These are phyloP conservation scores for Holothuria scabra DNA, from an alignment of 53 echinoderm and acorn worm species.

Conservation along the genomic window DNA sequence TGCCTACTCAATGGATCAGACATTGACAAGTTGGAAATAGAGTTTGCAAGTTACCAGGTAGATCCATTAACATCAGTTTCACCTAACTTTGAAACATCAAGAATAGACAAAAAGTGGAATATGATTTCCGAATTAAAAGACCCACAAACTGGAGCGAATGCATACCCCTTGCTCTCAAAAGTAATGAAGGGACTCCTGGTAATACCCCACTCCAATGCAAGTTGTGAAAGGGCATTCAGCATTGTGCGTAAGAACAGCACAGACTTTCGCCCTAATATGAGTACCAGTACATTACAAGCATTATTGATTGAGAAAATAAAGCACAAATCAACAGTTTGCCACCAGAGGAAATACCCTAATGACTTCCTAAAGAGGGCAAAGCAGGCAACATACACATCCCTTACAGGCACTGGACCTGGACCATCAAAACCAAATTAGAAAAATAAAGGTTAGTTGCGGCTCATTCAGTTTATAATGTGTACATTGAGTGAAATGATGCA, in stretches of 20 bases:
- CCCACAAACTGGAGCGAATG: constrained; percentile 33
- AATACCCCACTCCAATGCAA: constrained; percentile 50
- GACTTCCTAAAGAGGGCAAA: too few relatives aligned
- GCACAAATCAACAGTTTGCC: too few relatives aligned
- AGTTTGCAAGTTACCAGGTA: constrained; percentile 54
- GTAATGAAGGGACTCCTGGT: constrained; percentile 55
- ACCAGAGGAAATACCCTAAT: too few relatives aligned
- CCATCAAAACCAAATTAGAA: too few relatives aligned
- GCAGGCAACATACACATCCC: too few relatives aligned
- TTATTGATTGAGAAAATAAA: constrained; percentile 28
- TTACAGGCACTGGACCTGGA: background rate
- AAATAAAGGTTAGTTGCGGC: too few relatives aligned
- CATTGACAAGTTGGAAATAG: constrained; percentile 39
- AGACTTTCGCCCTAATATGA: constrained; percentile 50
- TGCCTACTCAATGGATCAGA: constrained; percentile 33
- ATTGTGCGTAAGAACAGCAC: constrained; percentile 41
- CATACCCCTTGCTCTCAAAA: constrained; percentile 34
- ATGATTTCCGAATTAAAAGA: constrained; percentile 45
- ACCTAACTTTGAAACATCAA: constrained; percentile 9
- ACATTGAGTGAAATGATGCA: too few relatives aligned
- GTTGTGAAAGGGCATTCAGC: constrained; percentile 50
- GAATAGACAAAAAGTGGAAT: constrained; percentile 59
- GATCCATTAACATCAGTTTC: constrained; percentile 9
- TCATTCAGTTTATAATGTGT: too few relatives aligned
- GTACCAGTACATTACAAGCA: constrained; percentile 42